Evolutionary conservation across 2,888 invertebrate genomes (phyloP).

Genomic region (Meliscaeva auricollis): DNA sequence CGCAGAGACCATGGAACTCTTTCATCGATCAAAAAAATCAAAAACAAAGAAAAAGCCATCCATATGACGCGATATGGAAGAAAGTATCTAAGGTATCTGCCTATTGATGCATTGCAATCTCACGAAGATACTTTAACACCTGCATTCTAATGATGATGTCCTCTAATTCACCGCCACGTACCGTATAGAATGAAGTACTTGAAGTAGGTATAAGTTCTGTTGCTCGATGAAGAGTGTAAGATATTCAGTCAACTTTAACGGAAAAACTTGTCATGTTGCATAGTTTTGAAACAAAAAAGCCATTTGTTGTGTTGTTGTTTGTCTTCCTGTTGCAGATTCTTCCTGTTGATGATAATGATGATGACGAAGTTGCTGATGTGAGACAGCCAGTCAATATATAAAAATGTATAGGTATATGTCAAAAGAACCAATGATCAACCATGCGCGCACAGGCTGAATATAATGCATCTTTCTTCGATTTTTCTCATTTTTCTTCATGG

Average conservation of each 20-base stretch:
- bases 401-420: neutral
- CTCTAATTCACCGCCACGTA: neutral
- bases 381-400: slow-evolving; percentile 30
- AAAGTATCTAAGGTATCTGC: neutral
- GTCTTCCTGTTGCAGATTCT: slow-evolving; percentile 30
- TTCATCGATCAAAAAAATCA: slow-evolving; percentile 39
- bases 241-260: slow-evolving; percentile 67
- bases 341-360: slow-evolving; percentile 26
- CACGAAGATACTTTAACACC: slow-evolving; percentile 66
- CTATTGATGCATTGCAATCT: slow-evolving; percentile 38
- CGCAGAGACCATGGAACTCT: slow-evolving; percentile 26
- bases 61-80: neutral
- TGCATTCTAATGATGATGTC: slow-evolving; percentile 65
- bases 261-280: slow-evolving; percentile 59
- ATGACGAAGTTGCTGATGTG: slow-evolving; percentile 56
- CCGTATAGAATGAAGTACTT: neutral
- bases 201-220: slow-evolving; percentile 7
- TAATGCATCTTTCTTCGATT: slow-evolving; percentile 14
- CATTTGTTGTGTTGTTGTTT: slow-evolving; percentile 54
- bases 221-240: slow-evolving; percentile 34
- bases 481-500: slow-evolving; percentile 28
- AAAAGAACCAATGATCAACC: slow-evolving; percentile 61
- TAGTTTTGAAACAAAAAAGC: slow-evolving; percentile 45
- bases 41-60: slow-evolving; percentile 46
- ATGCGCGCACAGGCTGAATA: slow-evolving; percentile 50